phyloP scores from a whole-genome alignment of 2,797 vertebrate species.

The Tadarida brasiliensis region DNA sequence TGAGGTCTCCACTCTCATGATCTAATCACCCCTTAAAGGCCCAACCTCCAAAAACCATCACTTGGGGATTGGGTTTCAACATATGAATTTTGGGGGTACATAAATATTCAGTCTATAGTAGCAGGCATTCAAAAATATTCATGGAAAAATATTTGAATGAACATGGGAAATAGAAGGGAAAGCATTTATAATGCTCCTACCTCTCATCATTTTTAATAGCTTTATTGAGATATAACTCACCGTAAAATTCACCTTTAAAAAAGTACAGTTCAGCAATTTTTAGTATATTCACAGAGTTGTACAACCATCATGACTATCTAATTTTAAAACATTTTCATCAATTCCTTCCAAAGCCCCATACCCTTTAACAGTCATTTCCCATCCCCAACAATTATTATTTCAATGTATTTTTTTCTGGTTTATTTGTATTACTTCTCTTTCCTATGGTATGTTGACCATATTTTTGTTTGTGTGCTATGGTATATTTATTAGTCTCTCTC shows the following conservation, averaged over 20 bases:
- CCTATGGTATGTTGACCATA: not conserved
- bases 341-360: not conserved
- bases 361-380: not conserved
- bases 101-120: not conserved
- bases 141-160: slow-evolving; percentile 46
- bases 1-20: not conserved
- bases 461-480: not conserved
- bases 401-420: not conserved
- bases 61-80: not conserved
- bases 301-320: not conserved
- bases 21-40: not conserved
- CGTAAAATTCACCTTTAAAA: slow-evolving; percentile 29
- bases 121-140: not conserved
- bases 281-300: not conserved
- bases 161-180: slow-evolving; percentile 9
- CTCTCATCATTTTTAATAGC: not conserved
- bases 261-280: not conserved
- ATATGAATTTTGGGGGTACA: not conserved
- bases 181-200: not conserved
- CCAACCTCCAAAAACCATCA: not conserved
- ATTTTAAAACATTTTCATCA: slow-evolving; percentile 26
- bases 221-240: not conserved
- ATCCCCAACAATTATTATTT: not conserved
- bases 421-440: not conserved
- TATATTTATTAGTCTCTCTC: not conserved